A percentile compares a stretch with the other conserved stretches of the same genome.
Conservation (phyloP, 1,140 invertebrate species). For the Zaprionus taronus region DNA sequence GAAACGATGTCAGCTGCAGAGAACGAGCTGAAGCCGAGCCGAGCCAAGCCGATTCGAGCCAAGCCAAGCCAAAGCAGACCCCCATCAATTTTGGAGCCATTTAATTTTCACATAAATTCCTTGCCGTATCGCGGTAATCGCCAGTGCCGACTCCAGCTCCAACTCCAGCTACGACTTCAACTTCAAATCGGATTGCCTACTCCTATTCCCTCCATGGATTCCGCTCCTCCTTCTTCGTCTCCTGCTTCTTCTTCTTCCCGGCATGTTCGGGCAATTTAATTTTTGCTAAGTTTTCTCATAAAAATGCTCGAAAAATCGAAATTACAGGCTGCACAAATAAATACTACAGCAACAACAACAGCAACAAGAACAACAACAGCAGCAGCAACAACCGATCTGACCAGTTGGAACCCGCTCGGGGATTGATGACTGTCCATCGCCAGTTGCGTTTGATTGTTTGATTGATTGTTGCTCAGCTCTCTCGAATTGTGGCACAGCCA, state of each 20-base stretch:
- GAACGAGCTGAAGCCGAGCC: not conserved
- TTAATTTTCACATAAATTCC: constrained; percentile 80
- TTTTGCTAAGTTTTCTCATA: constrained; percentile 83
- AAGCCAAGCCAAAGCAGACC: constrained; percentile 10
- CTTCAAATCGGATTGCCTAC: not conserved
- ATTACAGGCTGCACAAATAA: constrained; percentile 65
- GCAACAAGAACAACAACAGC: constrained; percentile 29
- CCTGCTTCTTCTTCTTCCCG: not conserved
- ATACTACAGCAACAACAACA: constrained; percentile 12
- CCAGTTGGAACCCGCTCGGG: constrained; percentile 16
- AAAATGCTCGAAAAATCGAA: constrained; percentile 75
- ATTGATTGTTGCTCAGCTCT: constrained; percentile 58
- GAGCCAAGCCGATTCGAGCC: not conserved
- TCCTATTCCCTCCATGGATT: not conserved
- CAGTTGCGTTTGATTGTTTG: constrained; percentile 79
- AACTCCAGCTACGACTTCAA: not conserved
- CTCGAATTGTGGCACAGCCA: constrained; percentile 59
- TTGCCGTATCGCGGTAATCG: constrained; percentile 72
- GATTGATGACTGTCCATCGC: constrained; percentile 51
- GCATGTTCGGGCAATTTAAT: constrained; percentile 78
- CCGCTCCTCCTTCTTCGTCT: not conserved
- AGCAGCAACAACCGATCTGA: constrained; percentile 33
- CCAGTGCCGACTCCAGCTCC: constrained; percentile 11
- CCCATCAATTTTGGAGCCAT: constrained; percentile 67
- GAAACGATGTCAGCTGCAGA: constrained; percentile 67